Evolutionary conservation across 2,113 vertebrate species (phyloP).

Genomic region (Vulpes lagopus): DNA sequence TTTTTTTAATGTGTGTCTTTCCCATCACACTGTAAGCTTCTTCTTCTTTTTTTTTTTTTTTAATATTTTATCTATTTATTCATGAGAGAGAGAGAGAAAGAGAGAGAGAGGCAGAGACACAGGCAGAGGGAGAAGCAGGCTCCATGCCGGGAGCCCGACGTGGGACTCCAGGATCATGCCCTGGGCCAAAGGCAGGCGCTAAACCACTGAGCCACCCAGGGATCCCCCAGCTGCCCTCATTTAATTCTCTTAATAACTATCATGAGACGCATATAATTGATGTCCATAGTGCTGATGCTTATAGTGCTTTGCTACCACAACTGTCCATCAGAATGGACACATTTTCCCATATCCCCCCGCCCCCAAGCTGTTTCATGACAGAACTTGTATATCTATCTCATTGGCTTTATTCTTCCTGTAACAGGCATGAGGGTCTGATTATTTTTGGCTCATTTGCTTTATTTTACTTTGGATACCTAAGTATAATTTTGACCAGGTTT

Average conservation of each 20-base stretch:
- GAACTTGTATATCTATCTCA: neutral
- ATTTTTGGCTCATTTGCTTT: neutral
- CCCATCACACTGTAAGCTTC: no score
- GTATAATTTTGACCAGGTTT: neutral
- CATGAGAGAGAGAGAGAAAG: no score
- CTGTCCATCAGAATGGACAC: neutral
- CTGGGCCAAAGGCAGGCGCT: no score
- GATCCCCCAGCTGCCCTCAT: neutral
- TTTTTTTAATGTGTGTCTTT: no score
- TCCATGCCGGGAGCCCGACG: no score
- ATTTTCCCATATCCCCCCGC: neutral
- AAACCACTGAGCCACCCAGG: no score
- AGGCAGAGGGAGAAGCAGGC: no score
- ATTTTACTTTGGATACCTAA: constrained; percentile 15
- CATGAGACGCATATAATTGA: neutral
- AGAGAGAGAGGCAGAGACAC: no score
- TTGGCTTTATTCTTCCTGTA: neutral
- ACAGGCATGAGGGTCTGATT: neutral
- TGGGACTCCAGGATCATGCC: no score
- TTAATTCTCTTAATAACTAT: neutral
- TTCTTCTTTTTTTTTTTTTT: no score
- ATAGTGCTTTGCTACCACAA: neutral
- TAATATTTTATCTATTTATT: no score
- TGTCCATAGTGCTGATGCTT: neutral
- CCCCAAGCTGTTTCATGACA: neutral